Percentiles rank a stretch among this genome's conserved stretches.
These are phyloP conservation scores for Exocentrus adspersus DNA, from an alignment of 2,888 invertebrate genomes.

Conservation along the genomic window DNA sequence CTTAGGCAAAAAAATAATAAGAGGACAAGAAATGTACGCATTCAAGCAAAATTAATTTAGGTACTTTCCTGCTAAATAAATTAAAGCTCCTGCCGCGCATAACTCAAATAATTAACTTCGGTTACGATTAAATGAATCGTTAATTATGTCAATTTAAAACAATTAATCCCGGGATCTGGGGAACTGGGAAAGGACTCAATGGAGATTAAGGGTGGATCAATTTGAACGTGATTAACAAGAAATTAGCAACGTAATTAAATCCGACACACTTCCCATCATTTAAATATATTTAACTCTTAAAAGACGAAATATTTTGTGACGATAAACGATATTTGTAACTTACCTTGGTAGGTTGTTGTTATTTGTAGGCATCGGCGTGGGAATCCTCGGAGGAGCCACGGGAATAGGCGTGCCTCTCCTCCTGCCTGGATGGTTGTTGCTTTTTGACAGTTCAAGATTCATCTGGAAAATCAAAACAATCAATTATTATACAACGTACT, in stretches of 20 bases:
- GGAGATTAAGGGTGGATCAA: neutral
- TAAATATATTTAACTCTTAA: no score
- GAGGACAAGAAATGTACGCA: no score
- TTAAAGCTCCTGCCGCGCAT: neutral
- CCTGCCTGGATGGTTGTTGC: slow-evolving; percentile 25
- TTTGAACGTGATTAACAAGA: slow-evolving; percentile 1
- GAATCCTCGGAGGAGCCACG: slow-evolving; percentile 67
- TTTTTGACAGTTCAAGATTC: slow-evolving; percentile 39
- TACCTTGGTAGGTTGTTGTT: slow-evolving; percentile 66
- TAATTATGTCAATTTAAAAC: slow-evolving; percentile 9
- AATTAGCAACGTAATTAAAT: slow-evolving; percentile 1
- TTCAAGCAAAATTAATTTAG: no score
- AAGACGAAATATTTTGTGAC: neutral
- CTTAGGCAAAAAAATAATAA: no score
- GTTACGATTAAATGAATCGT: neutral
- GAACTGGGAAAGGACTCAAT: neutral
- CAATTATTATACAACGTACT: neutral
- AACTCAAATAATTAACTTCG: neutral
- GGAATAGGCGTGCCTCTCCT: slow-evolving; percentile 64
- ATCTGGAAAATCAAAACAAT: slow-evolving; percentile 44
- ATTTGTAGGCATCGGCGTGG: slow-evolving; percentile 67
- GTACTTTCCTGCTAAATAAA: neutral
- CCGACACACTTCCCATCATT: no score
- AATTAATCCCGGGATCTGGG: neutral
- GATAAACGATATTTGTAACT: slow-evolving; percentile 33